These are phyloP conservation scores for Heliconius hortense DNA, from an alignment of 2,888 invertebrate genomes.

Conservation along the genomic window DNA sequence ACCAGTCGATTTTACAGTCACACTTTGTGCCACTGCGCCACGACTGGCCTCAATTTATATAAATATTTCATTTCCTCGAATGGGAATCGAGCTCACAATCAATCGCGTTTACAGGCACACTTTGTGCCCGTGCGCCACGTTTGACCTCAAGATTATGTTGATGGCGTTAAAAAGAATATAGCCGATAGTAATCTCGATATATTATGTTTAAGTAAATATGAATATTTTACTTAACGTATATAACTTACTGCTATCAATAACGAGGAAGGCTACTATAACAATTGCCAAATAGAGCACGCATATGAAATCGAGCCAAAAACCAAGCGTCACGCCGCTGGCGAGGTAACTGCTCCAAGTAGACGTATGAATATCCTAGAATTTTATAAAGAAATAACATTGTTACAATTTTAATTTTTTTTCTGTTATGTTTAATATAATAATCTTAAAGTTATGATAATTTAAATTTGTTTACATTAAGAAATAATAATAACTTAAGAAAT, in stretches of 20 bases:
- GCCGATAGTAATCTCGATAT: background rate
- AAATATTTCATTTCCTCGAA: too few relatives aligned
- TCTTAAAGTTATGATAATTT: background rate
- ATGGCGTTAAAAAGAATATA: too few relatives aligned
- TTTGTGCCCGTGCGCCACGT: too few relatives aligned
- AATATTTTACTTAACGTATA: conserved; percentile 20
- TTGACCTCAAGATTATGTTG: too few relatives aligned
- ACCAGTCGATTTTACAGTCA: too few relatives aligned
- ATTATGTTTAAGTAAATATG: conserved; percentile 17
- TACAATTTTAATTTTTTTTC: background rate
- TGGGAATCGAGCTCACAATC: too few relatives aligned
- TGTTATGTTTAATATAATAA: background rate
- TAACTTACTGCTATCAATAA: conserved; percentile 78
- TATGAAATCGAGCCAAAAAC: conserved; percentile 89
- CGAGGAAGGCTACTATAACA: conserved; percentile 86
- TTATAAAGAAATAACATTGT: conserved; percentile 2
- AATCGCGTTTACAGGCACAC: too few relatives aligned
- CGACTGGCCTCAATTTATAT: too few relatives aligned
- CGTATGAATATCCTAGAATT: conserved; percentile 84
- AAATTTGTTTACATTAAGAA: background rate
- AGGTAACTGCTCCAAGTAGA: conserved; percentile 88
- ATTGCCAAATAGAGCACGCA: conserved; percentile 86
- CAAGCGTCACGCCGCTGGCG: conserved; percentile 86
- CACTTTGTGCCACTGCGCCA: too few relatives aligned
- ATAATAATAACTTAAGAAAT: background rate